Evolutionary conservation across 2,888 invertebrate genomes (phyloP), one percentile per base, ranked within the genome.

Genomic region (Anagyrus pseudococci): DNA sequence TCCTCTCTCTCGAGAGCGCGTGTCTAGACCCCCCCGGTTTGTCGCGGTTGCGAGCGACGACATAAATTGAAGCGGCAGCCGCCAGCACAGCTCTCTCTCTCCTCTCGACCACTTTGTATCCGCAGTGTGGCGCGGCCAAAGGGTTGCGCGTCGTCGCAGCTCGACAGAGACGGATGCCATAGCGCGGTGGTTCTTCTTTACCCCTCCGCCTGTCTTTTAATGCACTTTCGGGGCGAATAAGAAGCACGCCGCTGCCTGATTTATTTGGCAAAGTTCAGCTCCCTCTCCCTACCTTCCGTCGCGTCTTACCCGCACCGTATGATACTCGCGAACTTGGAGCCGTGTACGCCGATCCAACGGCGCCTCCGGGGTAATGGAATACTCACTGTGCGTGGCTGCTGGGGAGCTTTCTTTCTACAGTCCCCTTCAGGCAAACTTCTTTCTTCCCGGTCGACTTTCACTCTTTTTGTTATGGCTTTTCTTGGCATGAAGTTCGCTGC

Each of bases 51-150:
- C n/a, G n/a, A n/a, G 10, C 17, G 25, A 4, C 47, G 40, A 29
- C 58, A 58, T 58, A 58, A 58, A 58, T 58, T 49, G 58, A 49
- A 43, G 43, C 15, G 37, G 15, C 22, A 19, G 44, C 44, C 57
- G 17, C 25, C n/a, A n/a, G n/a, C n/a, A n/a, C n/a, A n/a, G n/a
- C n/a, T n/a, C n/a, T n/a, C n/a, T n/a, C n/a, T n/a, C n/a, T n/a
- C n/a, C 23, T 2, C 49, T 19, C 41, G 23, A 4, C 20, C 37
- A 55, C 46, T 55, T 55, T 46, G 55, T 52, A 23, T 10, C 17
- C 17, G 19, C 20, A 7, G n/a, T n/a, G n/a, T n/a, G n/a, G n/a
- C n/a, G n/a, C n/a, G n/a, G 8, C 50, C 13, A 46, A 44, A 55
- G 25, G 41, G 53, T 53, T 37, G 15, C 6, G 8, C 37, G n/a